These are phyloP conservation scores for Sander lucioperca DNA, from an alignment of 2,113 vertebrate genomes.

Conservation along the genomic window DNA sequence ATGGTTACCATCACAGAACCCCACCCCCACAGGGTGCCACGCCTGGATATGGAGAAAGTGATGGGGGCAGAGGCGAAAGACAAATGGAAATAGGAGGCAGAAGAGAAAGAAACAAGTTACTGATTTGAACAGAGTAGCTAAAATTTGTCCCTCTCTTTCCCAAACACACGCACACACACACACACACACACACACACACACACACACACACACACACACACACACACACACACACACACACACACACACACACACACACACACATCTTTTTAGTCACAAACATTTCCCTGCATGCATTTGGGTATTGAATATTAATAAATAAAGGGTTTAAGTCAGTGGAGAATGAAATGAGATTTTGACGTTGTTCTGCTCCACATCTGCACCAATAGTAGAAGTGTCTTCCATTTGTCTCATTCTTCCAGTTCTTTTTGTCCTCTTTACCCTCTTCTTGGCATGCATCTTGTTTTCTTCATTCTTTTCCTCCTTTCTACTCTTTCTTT, in stretches of 20 bases:
- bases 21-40: constrained; percentile 74
- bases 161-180: constrained; percentile 8
- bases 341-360: constrained; percentile 18
- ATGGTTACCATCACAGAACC: constrained; percentile 85
- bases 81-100: neutral
- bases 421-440: neutral
- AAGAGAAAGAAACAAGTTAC: constrained; percentile 30
- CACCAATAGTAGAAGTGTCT: neutral
- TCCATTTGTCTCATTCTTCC: neutral
- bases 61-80: neutral
- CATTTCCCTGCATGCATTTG: constrained; percentile 9
- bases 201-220: constrained; percentile 11
- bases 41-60: constrained; percentile 65
- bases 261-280: neutral
- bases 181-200: constrained; percentile 6
- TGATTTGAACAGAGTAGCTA: constrained; percentile 21
- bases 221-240: constrained; percentile 5
- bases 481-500: neutral
- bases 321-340: constrained; percentile 10
- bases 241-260: constrained; percentile 7
- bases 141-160: neutral
- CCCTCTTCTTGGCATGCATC: neutral
- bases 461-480: neutral
- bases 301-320: constrained; percentile 18
- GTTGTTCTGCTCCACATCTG: neutral